Percentiles rank a stretch among this genome's conserved stretches.
Evolutionary conservation across 2,113 vertebrate genomes (phyloP).

Genomic region (Puffinus mauretanicus): DNA sequence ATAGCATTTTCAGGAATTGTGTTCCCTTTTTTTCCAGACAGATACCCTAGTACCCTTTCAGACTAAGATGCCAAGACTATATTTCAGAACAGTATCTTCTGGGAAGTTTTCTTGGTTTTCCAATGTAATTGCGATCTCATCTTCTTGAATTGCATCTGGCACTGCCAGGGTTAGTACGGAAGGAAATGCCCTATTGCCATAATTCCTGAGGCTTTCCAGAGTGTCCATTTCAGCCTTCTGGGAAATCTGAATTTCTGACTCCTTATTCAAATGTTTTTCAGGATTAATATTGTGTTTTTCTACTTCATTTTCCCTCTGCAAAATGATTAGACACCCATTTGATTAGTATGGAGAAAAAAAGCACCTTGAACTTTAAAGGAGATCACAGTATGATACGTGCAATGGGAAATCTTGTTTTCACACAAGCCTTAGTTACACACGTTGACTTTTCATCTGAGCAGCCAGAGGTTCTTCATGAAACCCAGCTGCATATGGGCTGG

Average conservation of each 20-base stretch:
- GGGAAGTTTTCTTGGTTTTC: constrained; percentile 74
- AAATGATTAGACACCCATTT: not conserved
- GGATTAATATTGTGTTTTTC: constrained; percentile 52
- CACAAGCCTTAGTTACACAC: not conserved
- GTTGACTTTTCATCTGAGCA: not conserved
- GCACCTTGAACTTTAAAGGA: not conserved
- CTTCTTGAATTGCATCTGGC: constrained; percentile 59
- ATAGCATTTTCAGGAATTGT: not conserved
- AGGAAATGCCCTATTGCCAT: constrained; percentile 30
- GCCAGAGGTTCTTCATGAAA: not conserved
- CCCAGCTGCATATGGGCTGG: not conserved
- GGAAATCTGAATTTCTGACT: constrained; percentile 45
- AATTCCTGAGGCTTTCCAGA: constrained; percentile 52
- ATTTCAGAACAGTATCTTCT: constrained; percentile 71
- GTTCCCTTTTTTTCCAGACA: not conserved
- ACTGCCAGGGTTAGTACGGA: constrained; percentile 16
- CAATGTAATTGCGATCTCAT: constrained; percentile 70
- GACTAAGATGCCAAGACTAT: not conserved
- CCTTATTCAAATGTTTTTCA: constrained; percentile 36
- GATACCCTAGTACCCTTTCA: not conserved
- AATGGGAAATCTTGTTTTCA: not conserved
- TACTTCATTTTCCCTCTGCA: constrained; percentile 61
- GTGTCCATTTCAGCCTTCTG: constrained; percentile 39
- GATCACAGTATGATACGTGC: not conserved
- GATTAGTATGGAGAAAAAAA: not conserved